Evolutionary conservation across 2,797 vertebrate species (phyloP).

Genomic region (Lemur catta): DNA sequence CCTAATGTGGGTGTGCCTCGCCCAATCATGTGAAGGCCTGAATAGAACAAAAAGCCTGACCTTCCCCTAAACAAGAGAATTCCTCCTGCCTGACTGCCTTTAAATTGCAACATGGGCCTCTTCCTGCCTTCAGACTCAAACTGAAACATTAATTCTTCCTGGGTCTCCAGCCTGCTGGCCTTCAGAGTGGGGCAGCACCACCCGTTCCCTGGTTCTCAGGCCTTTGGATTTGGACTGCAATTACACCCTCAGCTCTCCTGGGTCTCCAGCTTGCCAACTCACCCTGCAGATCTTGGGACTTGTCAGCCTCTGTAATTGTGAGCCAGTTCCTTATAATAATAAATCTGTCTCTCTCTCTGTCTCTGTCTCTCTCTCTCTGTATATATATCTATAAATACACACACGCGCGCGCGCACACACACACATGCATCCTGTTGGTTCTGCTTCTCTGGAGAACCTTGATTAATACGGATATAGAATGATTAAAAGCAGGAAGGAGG

Average conservation of each 20-base stretch:
- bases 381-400: rapidly evolving
- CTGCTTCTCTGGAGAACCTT: neutral
- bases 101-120: neutral
- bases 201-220: neutral
- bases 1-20: too few species aligned
- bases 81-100: neutral
- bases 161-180: neutral
- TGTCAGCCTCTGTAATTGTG: neutral
- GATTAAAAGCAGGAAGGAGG: neutral
- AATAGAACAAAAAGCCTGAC: neutral
- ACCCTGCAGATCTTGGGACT: neutral
- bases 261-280: neutral
- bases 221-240: neutral
- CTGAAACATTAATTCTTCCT: neutral
- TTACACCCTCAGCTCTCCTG: neutral
- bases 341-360: neutral
- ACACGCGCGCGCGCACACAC: neutral
- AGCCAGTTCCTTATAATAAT: neutral
- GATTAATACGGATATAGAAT: neutral
- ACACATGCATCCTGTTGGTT: neutral
- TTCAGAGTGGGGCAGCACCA: neutral
- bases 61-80: neutral
- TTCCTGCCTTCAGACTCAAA: neutral
- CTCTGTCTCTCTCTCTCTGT: rapidly evolving
- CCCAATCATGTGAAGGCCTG: neutral